Base-by-base conservation (phyloP, 2,888 invertebrate genomes). In the Phyllotreta striolata region DNA sequence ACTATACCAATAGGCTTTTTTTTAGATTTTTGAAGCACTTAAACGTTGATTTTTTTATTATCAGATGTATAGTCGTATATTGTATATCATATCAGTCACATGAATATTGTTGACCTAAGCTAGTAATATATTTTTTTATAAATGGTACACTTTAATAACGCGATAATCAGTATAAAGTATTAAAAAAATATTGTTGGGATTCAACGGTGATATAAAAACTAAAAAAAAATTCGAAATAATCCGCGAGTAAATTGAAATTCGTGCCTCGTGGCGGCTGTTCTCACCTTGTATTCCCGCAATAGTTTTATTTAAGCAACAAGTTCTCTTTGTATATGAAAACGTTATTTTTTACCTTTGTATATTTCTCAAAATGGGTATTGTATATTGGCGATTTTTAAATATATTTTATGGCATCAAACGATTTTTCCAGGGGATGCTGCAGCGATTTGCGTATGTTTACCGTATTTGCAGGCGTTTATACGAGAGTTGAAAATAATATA, bases 21-120 rank as follows among this genome's bases (percentile, higher is more conserved):
- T 24, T 24, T 24, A 24, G n/a, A 47, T 13, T 56, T 56, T 57
- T 24, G 24, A 47, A 46, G 12, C 47, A 47, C 34, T 57, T 46
- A 39, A 47, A 52, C 9, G 49, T 49, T 56, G 37, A 46, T 37
- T 46, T 9, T 24, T 34, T 56, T 38, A 37, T 39, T 57, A 56
- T 56, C 56, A 56, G 56, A 24, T 10, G 24, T 24, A 24, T 24
- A 24, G 24, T 24, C 24, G 24, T 24, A 24, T 24, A 24, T 24
- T 24, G 24, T 24, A 57, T 34, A 24, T 34, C 47, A 39, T 39
- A 47, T 47, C 56, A 46, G 44, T 46, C 46, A 47, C 47, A 57
- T 57, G 38, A 47, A 47, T 8, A 52, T 52, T 52, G 39, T 57
- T 57, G 46, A 14, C 44, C 13, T 39, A 39, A 47, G 38, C 13